Base-by-base conservation (phyloP, 2,113 vertebrate species). In the Limnothrissa miodon region DNA sequence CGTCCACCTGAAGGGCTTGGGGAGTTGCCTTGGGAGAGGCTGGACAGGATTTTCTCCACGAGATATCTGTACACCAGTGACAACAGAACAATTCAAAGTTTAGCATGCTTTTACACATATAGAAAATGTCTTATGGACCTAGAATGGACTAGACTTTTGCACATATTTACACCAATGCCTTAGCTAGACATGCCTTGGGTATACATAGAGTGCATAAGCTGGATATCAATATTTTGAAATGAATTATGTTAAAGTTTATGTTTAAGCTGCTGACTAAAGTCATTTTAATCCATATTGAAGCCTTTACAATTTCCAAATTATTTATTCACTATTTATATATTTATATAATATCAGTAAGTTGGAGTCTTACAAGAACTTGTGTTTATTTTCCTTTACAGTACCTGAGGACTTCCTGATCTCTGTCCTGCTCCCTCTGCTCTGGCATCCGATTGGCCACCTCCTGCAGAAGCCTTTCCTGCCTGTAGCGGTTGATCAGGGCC, bases 381-480 rank as follows among this genome's bases (percentile, higher is more conserved):
- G 29, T 6, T 53, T 19, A 59, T 25, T 81, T 82, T 78, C n/a
- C n/a, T n/a, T n/a, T n/a, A n/a, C n/a, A n/a, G n/a, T n/a, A 95
- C 94, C 94, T 94, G 56, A 95, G 91, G 4, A 88, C 23, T 0
- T 94, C 92, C 83, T 92, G 89, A 53, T 95, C 92, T 17, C 51
- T 85, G 39, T 87, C 82, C 86, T 88, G 84, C 4, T 82, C 78
- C 48, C 83, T 80, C 42, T 74, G 66, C 29, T 89, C 87, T 45
- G 78, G 85, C 15, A 87, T 78, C 79, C 85, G 84, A 79, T 84
- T 88, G 70, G 79, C 29, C 0, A 66, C 86, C 0, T 84, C 80
- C 86, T 93, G 88, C 13, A 88, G 89, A 44, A 89, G 85, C 80
- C 87, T 87, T 78, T 92, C 90, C 83, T 92, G 91, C 45, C 87